Conservation (phyloP, 2,797 vertebrate species). For the Pristis pectinata region DNA sequence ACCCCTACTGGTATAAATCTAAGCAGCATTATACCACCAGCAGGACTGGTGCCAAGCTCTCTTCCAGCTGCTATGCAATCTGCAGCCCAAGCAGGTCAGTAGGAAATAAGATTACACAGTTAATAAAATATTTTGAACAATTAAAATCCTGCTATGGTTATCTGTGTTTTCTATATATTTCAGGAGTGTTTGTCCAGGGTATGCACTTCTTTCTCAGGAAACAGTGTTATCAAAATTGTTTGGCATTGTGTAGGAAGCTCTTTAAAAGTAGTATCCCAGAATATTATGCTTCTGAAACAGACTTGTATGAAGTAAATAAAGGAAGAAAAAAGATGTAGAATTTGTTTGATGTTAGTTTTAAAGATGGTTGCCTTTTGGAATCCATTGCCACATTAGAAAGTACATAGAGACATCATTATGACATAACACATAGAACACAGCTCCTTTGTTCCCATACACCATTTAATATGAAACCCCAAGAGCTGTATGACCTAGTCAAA, state of each 20-base stretch:
- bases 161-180: conserved; percentile 45
- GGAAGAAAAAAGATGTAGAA: neutral
- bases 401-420: neutral
- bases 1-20: conserved; percentile 75
- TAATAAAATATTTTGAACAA: conserved; percentile 44
- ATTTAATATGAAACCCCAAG: neutral
- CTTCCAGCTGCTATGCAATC: conserved; percentile 77
- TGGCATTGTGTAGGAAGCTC: neutral
- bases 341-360: neutral
- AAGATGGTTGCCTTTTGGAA: neutral
- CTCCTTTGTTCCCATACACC: neutral
- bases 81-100: conserved; percentile 75
- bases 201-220: neutral
- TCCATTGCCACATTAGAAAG: neutral
- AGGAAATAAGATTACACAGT: conserved; percentile 35
- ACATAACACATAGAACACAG: neutral
- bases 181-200: neutral
- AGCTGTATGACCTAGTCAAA: neutral
- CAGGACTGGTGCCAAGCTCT: conserved; percentile 71
- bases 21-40: conserved; percentile 83
- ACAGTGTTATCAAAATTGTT: neutral
- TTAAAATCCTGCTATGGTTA: conserved; percentile 48
- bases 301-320: neutral
- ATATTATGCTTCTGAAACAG: neutral
- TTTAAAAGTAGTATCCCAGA: neutral